These are phyloP conservation scores for Phoronis australis DNA, from an alignment of 2,888 invertebrate species.

Conservation along the genomic window DNA sequence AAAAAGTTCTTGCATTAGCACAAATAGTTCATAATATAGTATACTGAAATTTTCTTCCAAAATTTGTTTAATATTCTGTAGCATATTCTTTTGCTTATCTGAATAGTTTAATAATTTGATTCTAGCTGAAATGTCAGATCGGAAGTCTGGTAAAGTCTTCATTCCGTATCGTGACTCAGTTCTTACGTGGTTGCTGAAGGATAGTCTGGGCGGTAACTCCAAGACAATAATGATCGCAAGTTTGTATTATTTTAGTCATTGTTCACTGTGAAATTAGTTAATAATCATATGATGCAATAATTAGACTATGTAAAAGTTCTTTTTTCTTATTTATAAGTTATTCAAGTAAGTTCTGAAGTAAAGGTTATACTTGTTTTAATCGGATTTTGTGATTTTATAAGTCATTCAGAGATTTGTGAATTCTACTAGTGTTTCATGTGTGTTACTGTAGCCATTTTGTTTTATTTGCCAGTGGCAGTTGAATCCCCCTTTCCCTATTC, in stretches of 20 bases:
- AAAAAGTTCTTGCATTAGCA: background rate
- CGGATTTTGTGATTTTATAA: no score
- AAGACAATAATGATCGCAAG: conserved; percentile 75
- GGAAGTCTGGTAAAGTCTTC: conserved; percentile 52
- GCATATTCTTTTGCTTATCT: background rate
- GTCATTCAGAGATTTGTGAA: no score
- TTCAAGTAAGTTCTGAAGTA: no score
- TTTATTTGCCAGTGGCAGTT: background rate
- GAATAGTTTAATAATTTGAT: conserved; percentile 1
- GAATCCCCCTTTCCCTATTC: background rate
- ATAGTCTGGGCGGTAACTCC: conserved; percentile 73
- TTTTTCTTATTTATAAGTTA: no score
- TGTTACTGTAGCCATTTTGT: background rate
- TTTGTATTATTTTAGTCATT: no score
- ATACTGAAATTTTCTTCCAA: background rate
- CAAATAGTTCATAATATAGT: background rate
- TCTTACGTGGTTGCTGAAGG: conserved; percentile 75
- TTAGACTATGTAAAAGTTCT: no score
- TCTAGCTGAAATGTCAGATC: conserved; percentile 37
- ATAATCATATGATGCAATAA: no score
- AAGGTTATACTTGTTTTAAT: no score
- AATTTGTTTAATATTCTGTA: background rate
- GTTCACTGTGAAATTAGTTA: no score
- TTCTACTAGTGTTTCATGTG: background rate
- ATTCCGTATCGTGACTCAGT: conserved; percentile 76